Evolutionary conservation across 2,113 vertebrate species (phyloP).

Genomic region (Ardeotis arabs): DNA sequence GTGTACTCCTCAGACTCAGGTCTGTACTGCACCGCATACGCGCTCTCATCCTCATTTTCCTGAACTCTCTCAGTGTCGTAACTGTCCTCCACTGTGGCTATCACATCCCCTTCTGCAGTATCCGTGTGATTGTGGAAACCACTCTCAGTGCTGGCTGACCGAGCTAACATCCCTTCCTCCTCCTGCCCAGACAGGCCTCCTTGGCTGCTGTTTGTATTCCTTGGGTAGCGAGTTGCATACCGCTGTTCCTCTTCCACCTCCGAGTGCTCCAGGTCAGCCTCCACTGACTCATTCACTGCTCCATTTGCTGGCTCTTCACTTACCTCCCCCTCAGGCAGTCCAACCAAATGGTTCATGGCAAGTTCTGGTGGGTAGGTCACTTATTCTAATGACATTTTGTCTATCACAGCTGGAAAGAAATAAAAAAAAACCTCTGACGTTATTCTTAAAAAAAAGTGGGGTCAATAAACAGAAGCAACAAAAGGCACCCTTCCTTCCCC

Average conservation of each 20-base stretch:
- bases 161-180: constrained; percentile 84
- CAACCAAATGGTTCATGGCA: constrained; percentile 87
- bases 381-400: constrained; percentile 80
- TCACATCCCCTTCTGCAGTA: constrained; percentile 90
- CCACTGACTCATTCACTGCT: constrained; percentile 83
- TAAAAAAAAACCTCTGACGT: not conserved
- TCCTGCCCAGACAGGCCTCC: constrained; percentile 74
- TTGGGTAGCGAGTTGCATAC: constrained; percentile 50
- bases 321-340: constrained; percentile 77
- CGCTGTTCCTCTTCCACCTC: constrained; percentile 75
- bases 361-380: constrained; percentile 41
- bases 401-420: constrained; percentile 58
- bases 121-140: constrained; percentile 95
- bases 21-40: constrained; percentile 81
- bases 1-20: constrained; percentile 92
- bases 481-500: not conserved
- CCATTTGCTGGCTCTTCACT: constrained; percentile 74
- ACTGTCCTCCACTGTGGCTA: constrained; percentile 76
- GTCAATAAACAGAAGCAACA: not conserved
- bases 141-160: constrained; percentile 94
- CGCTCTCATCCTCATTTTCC: constrained; percentile 81
- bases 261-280: constrained; percentile 81
- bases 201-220: constrained; percentile 61
- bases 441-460: not conserved
- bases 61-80: constrained; percentile 72